phyloP scores from a whole-genome alignment of 1,140 invertebrate species.

The Acromyrmex heyeri region DNA sequence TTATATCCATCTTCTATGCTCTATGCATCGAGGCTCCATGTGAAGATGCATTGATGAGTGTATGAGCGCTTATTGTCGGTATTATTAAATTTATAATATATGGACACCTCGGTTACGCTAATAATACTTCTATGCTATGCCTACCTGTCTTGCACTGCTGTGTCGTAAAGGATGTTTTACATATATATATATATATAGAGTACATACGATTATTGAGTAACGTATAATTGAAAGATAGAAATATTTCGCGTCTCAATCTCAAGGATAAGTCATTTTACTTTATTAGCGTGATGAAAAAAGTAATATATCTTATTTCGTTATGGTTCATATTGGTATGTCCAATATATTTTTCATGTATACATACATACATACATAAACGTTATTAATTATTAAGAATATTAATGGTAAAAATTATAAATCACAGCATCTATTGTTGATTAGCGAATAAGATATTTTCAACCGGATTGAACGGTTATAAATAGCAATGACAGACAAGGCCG shows the following conservation, averaged over 20 bases:
- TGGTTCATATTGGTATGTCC: background rate
- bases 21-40: slow-evolving; percentile 8
- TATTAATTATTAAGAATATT: background rate
- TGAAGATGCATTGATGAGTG: slow-evolving; percentile 30
- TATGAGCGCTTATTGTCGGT: slow-evolving; percentile 32
- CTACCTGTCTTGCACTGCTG: background rate
- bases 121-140: background rate
- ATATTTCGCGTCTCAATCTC: background rate
- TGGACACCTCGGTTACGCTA: slow-evolving; percentile 25
- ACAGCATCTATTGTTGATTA: background rate
- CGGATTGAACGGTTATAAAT: slow-evolving; percentile 29
- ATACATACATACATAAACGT: background rate
- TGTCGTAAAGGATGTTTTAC: background rate
- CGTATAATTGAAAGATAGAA: background rate
- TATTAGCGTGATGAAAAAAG: background rate
- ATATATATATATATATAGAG: background rate
- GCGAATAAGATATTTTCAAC: background rate
- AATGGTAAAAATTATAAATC: slow-evolving; percentile 25
- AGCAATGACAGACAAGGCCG: background rate
- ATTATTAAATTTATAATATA: slow-evolving; percentile 32
- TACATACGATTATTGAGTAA: slow-evolving; percentile 7
- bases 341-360: background rate
- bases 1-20: slow-evolving; percentile 26
- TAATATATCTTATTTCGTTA: background rate
- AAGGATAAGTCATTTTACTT: background rate